phyloP scores from a whole-genome alignment of 2,888 invertebrate species.

The Eumerus sabulonum region DNA sequence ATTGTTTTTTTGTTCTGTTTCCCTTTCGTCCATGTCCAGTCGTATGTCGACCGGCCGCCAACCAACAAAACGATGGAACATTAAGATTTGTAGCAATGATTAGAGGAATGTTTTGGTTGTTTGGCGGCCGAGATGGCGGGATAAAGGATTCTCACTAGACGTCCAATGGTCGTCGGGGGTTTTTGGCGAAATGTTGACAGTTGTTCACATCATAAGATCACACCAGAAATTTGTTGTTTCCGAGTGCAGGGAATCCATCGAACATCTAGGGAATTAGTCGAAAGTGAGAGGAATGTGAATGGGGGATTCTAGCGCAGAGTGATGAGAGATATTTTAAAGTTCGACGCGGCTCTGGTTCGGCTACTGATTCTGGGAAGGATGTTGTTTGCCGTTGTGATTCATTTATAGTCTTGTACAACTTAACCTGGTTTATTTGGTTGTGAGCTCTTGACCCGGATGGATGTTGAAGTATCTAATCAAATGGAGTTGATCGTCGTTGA shows the following conservation, averaged over 20 bases:
- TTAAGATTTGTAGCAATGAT: slow-evolving; percentile 64
- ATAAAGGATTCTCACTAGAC: background rate
- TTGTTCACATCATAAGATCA: slow-evolving; percentile 28
- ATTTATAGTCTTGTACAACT: too few species aligned
- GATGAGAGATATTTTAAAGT: background rate
- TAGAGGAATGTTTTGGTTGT: slow-evolving; percentile 32
- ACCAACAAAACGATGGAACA: slow-evolving; percentile 54
- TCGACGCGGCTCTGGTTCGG: too few species aligned
- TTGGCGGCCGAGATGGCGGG: background rate
- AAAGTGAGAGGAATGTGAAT: background rate
- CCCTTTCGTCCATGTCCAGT: slow-evolving; percentile 6
- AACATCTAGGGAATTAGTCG: slow-evolving; percentile 3
- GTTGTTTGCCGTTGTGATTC: too few species aligned
- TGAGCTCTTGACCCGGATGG: too few species aligned
- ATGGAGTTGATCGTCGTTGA: too few species aligned
- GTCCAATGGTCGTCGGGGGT: background rate
- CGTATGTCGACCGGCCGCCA: slow-evolving; percentile 32
- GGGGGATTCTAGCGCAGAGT: background rate
- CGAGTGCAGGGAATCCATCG: background rate
- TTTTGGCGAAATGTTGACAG: slow-evolving; percentile 28
- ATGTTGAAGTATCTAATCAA: too few species aligned
- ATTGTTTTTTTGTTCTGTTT: too few species aligned
- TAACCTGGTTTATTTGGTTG: too few species aligned
- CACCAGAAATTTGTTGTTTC: slow-evolving; percentile 14
- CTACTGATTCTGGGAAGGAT: too few species aligned